Evolutionary conservation across 2,888 invertebrate species (phyloP), one percentile per base, ranked within the genome.

Genomic region (Diaperis boleti): DNA sequence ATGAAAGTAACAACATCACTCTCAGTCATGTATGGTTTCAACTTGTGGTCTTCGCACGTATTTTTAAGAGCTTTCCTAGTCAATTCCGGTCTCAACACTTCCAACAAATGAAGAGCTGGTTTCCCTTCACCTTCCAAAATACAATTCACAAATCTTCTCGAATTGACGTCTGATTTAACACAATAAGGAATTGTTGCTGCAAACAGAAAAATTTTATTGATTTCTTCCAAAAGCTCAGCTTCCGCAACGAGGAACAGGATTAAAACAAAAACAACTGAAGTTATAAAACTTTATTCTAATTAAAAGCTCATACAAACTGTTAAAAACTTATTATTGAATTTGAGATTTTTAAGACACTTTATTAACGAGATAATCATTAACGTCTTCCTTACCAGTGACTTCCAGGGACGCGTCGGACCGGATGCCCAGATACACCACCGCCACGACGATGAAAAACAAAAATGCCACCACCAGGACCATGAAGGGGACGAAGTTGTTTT

Each of bases 341-440:
- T 11, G 31, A 44, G 22, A 26, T 20, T n/a, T n/a, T 31, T 44
- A 62, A 31, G 14, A 22, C 45, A 35, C 52, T 8, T 20, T 18
- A n/a, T 47, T 47, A 20, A 10, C 8, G 15, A 52, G 13, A 62
- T 62, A 62, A 22, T 62, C 62, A 45, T 63, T 52, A 49, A 33
- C 18, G 33, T 26, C 41, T n/a, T 65, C 72, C 79, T 81, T 88
- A 81, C 81, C 86, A 75, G 83, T 83, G 78, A 83, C 83, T 72
- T 83, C 87, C 62, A 83, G 83, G 4, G 85, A 83, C 35, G 85
- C 85, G 69, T 87, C 87, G 61, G 85, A 85, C 76, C 83, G 85
- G 80, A 87, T 88, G 71, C 89, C 89, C 79, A 89, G 83, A 79
- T 90, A 90, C 82, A 89, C 83, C 72, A 89, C 85, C 70, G 86